Evolutionary conservation across 2,888 invertebrate genomes (phyloP).

Genomic region (Axea sp.): DNA sequence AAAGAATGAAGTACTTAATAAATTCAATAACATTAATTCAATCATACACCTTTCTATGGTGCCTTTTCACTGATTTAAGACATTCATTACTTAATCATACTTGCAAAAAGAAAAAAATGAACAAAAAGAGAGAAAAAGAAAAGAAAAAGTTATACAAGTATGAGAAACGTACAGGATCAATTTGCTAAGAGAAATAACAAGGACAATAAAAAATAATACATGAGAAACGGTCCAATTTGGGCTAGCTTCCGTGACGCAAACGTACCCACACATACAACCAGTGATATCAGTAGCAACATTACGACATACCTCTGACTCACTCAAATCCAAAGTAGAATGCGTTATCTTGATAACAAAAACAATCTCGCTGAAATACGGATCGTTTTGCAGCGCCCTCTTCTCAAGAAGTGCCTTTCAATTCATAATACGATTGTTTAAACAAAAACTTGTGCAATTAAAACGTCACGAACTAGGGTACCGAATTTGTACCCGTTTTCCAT

Average conservation of each 20-base stretch:
- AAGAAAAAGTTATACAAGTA: conserved; percentile 16
- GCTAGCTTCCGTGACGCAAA: conserved; percentile 14
- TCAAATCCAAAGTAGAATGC: conserved; percentile 49
- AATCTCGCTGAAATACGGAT: conserved; percentile 41
- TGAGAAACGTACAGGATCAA: conserved; percentile 9
- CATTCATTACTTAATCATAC: too few relatives aligned
- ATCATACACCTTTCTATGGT: too few relatives aligned
- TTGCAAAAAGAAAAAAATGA: too few relatives aligned
- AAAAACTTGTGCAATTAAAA: conserved; percentile 1
- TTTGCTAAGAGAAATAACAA: conserved; percentile 38
- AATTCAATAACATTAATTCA: too few relatives aligned
- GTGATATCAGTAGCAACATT: conserved; percentile 44
- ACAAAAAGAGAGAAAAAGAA: too few relatives aligned
- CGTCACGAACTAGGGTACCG: background rate
- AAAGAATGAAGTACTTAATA: too few relatives aligned
- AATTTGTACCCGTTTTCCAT: background rate
- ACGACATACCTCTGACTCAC: conserved; percentile 59
- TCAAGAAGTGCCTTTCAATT: background rate
- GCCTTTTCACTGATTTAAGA: too few relatives aligned
- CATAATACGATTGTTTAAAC: background rate
- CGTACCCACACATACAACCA: conserved; percentile 35
- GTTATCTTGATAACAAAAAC: conserved; percentile 54
- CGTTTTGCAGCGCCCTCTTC: conserved; percentile 21
- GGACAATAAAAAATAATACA: conserved; percentile 36
- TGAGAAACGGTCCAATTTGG: conserved; percentile 42